Evolutionary conservation across 1,140 invertebrate species (phyloP).

Genomic region (Ips nitidus): DNA sequence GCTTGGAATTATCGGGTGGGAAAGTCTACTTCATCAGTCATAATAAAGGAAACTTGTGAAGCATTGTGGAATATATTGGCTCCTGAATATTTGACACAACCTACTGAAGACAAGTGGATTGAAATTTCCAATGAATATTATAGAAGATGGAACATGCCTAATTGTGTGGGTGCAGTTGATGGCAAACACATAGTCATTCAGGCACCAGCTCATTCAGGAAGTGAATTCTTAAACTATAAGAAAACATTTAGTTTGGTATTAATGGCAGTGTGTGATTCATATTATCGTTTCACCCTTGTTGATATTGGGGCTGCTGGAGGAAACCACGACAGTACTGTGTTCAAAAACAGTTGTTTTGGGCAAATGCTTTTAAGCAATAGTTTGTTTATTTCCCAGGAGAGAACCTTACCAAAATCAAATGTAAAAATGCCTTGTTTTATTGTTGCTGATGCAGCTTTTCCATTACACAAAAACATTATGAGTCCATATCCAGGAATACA

Average conservation of each 20-base stretch:
- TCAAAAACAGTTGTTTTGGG: neutral
- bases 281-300: neutral
- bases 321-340: neutral
- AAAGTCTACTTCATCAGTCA: neutral
- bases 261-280: neutral
- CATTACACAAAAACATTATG: neutral
- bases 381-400: neutral
- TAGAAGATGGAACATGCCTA: neutral
- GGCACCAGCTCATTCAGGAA: neutral
- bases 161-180: neutral
- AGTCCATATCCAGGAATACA: neutral
- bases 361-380: neutral
- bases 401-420: neutral
- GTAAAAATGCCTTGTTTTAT: neutral
- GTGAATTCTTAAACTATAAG: neutral
- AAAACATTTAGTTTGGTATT: neutral
- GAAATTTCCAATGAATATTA: neutral
- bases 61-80: neutral
- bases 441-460: neutral
- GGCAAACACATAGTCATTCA: neutral
- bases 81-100: neutral
- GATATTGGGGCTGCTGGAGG: slow-evolving; percentile 1
- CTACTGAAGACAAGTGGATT: neutral
- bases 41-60: neutral
- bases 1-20: neutral